phyloP scores from a whole-genome alignment of 2,113 vertebrate genomes.

The Girardinichthys multiradiatus region DNA sequence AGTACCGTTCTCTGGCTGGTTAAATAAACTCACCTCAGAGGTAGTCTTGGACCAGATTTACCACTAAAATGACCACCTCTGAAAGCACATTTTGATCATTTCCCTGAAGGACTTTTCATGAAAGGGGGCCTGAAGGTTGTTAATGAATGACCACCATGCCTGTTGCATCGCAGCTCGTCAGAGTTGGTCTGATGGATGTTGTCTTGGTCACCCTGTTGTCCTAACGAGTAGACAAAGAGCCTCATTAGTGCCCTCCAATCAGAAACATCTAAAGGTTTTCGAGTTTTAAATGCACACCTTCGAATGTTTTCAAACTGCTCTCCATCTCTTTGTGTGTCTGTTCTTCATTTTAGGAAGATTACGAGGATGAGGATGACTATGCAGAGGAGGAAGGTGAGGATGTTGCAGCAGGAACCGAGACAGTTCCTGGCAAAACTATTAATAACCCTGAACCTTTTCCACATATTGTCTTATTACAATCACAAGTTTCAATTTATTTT shows the following conservation, averaged over 20 bases:
- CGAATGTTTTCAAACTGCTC: not conserved
- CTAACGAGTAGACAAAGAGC: not conserved
- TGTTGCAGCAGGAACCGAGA: not conserved
- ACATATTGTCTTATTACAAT: not conserved
- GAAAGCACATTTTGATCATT: not conserved
- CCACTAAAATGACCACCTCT: conserved; percentile 28
- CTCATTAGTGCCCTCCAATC: conserved; percentile 7
- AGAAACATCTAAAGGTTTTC: not conserved
- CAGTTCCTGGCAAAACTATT: not conserved
- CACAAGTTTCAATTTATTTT: not conserved
- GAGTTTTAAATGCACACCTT: no score
- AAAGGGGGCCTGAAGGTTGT: no score
- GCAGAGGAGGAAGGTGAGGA: conserved; percentile 68
- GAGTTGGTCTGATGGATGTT: conserved; percentile 23
- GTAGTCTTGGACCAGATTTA: conserved; percentile 16
- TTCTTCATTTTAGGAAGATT: conserved; percentile 51
- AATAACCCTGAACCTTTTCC: no score
- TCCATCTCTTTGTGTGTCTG: not conserved
- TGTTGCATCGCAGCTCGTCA: not conserved
- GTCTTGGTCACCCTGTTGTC: conserved; percentile 21
- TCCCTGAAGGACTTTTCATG: no score
- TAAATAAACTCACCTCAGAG: conserved; percentile 14
- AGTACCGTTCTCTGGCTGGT: conserved; percentile 24
- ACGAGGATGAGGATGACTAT: conserved; percentile 67
- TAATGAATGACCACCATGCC: no score